Percentiles rank a stretch among this genome's conserved stretches.
phyloP scores from a whole-genome alignment of 2,888 invertebrate genomes.

The Sphaerophoria rueppellii region DNA sequence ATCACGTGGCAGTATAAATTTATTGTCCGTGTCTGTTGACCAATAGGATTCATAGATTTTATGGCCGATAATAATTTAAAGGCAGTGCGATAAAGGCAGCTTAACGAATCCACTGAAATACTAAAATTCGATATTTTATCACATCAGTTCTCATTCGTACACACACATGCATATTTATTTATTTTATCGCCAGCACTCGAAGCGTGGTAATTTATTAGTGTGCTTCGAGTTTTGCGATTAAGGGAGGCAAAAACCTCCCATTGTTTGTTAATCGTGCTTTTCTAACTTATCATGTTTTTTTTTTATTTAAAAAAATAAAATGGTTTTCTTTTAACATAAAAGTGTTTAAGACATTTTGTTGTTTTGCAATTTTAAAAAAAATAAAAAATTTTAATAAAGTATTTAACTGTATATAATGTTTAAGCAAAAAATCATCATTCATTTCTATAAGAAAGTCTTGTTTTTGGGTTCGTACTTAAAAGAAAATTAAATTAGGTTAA shows the following conservation, averaged over 20 bases:
- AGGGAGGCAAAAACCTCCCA: constrained; percentile 1
- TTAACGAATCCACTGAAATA: constrained; percentile 46
- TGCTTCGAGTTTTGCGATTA: constrained; percentile 36
- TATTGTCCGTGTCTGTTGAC: constrained; percentile 20
- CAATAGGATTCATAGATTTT: constrained; percentile 47
- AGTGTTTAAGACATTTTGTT: neutral
- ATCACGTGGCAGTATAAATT: constrained; percentile 42
- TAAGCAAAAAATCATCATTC: constrained; percentile 6
- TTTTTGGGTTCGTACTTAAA: constrained; percentile 60
- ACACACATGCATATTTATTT: neutral
- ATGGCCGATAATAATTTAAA: constrained; percentile 48
- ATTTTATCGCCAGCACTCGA: constrained; percentile 33
- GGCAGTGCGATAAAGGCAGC: constrained; percentile 40
- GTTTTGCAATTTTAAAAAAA: neutral
- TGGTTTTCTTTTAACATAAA: constrained; percentile 29
- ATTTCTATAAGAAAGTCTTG: constrained; percentile 41
- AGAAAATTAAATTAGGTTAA: constrained; percentile 5
- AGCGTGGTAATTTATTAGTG: constrained; percentile 38
- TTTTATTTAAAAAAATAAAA: constrained; percentile 25
- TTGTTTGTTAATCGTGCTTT: constrained; percentile 38
- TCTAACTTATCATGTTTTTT: constrained; percentile 42
- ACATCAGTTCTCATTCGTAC: constrained; percentile 19
- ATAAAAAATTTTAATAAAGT: neutral
- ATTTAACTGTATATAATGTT: constrained; percentile 52
- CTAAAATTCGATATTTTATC: constrained; percentile 57